phyloP scores from a whole-genome alignment of 1,140 invertebrate genomes.

The Drosophila pectinifera region DNA sequence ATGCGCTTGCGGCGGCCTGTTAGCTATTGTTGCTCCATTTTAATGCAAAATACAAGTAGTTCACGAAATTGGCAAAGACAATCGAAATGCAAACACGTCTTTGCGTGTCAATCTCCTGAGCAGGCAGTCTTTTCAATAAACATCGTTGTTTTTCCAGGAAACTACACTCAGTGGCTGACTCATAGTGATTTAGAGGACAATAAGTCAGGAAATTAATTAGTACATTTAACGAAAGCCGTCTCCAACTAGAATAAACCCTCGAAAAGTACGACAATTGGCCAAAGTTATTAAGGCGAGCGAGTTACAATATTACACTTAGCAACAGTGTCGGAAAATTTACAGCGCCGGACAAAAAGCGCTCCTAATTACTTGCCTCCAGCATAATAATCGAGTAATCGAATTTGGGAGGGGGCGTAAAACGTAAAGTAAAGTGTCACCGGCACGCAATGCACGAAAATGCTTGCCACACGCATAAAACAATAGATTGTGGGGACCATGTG shows the following conservation, averaged over 20 bases:
- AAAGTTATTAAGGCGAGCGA: slow-evolving; percentile 28
- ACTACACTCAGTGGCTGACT: slow-evolving; percentile 24
- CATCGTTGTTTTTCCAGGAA: slow-evolving; percentile 46
- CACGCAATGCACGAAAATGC: slow-evolving; percentile 49
- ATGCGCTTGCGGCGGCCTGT: slow-evolving; percentile 41
- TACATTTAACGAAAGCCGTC: slow-evolving; percentile 45
- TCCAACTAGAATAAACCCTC: slow-evolving; percentile 51
- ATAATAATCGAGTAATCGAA: slow-evolving; percentile 26
- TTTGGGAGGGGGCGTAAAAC: slow-evolving; percentile 13
- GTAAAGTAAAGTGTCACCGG: slow-evolving; percentile 42
- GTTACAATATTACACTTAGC: slow-evolving; percentile 32
- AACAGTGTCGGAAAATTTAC: slow-evolving; percentile 28
- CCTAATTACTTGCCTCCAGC: slow-evolving; percentile 25
- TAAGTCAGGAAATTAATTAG: slow-evolving; percentile 5
- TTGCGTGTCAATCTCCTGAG: slow-evolving; percentile 17
- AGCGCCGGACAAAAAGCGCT: slow-evolving; percentile 28
- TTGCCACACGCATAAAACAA: slow-evolving; percentile 48
- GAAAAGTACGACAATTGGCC: slow-evolving; percentile 33
- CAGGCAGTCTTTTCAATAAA: slow-evolving; percentile 22
- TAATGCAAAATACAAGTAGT: slow-evolving; percentile 23
- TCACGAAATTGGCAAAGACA: slow-evolving; percentile 29
- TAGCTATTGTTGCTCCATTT: slow-evolving; percentile 23
- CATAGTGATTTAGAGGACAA: slow-evolving; percentile 24
- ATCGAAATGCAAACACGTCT: slow-evolving; percentile 44
- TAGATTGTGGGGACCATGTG: slow-evolving; percentile 26